phyloP scores from a whole-genome alignment of 1,140 invertebrate species.

The Maconellicoccus hirsutus region DNA sequence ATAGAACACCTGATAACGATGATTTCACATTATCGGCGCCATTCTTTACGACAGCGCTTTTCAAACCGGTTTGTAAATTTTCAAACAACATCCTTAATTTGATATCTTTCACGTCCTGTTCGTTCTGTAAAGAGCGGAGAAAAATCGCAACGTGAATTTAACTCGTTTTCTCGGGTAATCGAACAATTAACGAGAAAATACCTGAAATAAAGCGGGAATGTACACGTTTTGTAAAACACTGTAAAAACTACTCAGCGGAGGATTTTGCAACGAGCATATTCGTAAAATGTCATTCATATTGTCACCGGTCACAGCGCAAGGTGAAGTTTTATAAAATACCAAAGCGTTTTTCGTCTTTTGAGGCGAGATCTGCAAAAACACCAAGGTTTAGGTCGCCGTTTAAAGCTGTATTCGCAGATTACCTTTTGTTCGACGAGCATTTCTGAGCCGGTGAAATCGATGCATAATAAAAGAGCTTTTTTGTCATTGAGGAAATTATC shows the following conservation, averaged over 20 bases:
- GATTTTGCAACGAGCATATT: slow-evolving; percentile 44
- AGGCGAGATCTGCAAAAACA: background rate
- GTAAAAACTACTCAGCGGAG: slow-evolving; percentile 42
- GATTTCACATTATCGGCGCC: background rate
- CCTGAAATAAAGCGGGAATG: slow-evolving; percentile 38
- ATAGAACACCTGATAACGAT: background rate
- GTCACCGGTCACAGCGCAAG: slow-evolving; percentile 42
- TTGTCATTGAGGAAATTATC: slow-evolving; percentile 11
- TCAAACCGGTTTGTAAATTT: slow-evolving; percentile 15
- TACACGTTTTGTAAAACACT: slow-evolving; percentile 43
- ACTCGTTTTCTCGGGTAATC: no score
- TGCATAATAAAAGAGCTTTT: background rate
- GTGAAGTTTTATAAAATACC: slow-evolving; percentile 44
- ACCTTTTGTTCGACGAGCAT: background rate
- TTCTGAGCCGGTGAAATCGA: background rate
- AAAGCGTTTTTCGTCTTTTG: slow-evolving; percentile 29
- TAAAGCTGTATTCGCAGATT: background rate
- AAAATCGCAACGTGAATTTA: no score
- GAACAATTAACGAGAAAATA: slow-evolving; percentile 23
- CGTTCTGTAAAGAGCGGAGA: background rate
- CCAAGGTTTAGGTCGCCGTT: no score
- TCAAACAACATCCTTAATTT: background rate
- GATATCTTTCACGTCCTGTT: background rate
- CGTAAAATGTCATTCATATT: slow-evolving; percentile 41
- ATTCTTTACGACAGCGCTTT: slow-evolving; percentile 3